Percentiles rank a stretch among this genome's conserved stretches.
Evolutionary conservation across 2,797 vertebrate species (phyloP).

Genomic region (Melanotaenia trifasciata): DNA sequence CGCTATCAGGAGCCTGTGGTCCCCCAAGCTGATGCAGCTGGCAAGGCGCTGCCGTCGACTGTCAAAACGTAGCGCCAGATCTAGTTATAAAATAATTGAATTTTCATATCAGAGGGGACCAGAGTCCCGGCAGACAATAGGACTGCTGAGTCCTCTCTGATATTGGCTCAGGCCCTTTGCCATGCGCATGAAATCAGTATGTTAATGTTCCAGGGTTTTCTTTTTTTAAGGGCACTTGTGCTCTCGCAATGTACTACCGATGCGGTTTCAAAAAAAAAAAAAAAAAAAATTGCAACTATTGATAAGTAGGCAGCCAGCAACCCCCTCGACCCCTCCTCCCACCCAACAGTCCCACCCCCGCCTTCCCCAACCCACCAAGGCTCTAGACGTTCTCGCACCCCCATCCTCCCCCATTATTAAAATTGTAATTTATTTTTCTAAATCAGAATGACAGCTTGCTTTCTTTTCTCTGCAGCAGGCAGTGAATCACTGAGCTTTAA

Average conservation of each 20-base stretch:
- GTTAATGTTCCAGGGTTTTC: constrained; percentile 96
- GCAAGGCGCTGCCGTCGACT: constrained; percentile 93
- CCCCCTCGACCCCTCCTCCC: constrained; percentile 78
- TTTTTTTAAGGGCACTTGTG: constrained; percentile 99
- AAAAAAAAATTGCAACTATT: constrained; percentile 91
- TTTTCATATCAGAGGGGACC: constrained; percentile 99
- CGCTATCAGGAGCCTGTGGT: constrained; percentile 95
- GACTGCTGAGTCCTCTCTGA: constrained; percentile 99
- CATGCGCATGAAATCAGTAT: constrained; percentile 99
- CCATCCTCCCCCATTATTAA: constrained; percentile 90
- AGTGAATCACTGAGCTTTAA: constrained; percentile 93
- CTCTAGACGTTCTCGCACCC: constrained; percentile 78
- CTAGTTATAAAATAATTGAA: constrained; percentile 99
- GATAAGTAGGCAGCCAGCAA: constrained; percentile 94
- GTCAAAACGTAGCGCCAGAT: constrained; percentile 99
- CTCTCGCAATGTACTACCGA: constrained; percentile 97
- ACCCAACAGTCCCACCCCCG: constrained; percentile 59
- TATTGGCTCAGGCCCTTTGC: constrained; percentile 99
- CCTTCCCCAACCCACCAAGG: constrained; percentile 63
- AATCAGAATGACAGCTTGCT: constrained; percentile 98
- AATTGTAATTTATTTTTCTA: constrained; percentile 99
- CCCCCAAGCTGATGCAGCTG: constrained; percentile 92
- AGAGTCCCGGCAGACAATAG: constrained; percentile 99
- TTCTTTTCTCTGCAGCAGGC: constrained; percentile 99
- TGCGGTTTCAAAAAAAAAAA: constrained; percentile 83